Evolutionary conservation across 2,797 vertebrate species (phyloP).

Genomic region (Tinamus major): DNA sequence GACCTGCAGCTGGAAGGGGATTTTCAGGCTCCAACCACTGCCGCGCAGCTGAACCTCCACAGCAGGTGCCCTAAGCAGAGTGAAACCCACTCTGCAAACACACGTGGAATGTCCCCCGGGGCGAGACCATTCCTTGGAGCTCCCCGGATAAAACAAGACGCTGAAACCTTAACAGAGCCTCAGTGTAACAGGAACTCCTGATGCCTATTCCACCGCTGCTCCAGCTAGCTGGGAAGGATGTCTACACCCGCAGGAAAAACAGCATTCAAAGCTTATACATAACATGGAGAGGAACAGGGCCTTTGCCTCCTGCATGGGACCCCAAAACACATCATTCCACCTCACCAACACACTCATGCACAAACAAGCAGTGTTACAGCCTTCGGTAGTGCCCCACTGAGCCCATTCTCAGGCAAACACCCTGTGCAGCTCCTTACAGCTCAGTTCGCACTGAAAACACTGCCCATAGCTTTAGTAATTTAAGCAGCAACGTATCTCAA

Average conservation of each 20-base stretch:
- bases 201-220: neutral
- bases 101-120: slow-evolving; percentile 25
- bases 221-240: neutral
- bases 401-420: neutral
- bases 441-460: neutral
- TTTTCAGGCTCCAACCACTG: slow-evolving; percentile 55
- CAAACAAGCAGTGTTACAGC: neutral
- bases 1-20: slow-evolving; percentile 31
- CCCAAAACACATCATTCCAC: accelerated
- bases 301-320: neutral
- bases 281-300: neutral
- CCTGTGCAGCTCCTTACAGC: neutral
- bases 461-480: neutral
- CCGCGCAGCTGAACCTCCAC: slow-evolving; percentile 58
- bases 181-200: neutral
- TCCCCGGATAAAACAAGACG: neutral
- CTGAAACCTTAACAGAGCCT: neutral
- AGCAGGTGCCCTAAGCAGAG: slow-evolving; percentile 57
- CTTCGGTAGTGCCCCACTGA: neutral
- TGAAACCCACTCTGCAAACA: slow-evolving; percentile 50
- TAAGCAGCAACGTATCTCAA: neutral
- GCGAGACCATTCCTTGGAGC: slow-evolving; percentile 9
- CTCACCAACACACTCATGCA: neutral
- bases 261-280: neutral
- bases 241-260: neutral